Percentiles rank a stretch among this genome's conserved stretches.
These are phyloP conservation scores for Morpho achilles DNA, from an alignment of 2,888 invertebrate genomes.

Conservation along the genomic window DNA sequence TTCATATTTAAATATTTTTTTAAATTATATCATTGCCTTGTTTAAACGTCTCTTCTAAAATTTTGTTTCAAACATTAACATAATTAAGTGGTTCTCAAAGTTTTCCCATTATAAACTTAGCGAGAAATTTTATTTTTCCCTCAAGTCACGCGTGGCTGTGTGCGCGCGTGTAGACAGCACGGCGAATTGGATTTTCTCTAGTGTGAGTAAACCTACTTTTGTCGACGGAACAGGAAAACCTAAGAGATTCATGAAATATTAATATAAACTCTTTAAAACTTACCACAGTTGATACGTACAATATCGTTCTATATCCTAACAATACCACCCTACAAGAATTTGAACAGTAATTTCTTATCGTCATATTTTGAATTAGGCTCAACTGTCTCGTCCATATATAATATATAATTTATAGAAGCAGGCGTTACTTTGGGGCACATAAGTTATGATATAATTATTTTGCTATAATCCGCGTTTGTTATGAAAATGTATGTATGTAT, in stretches of 20 bases:
- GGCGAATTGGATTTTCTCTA: slow-evolving; percentile 75
- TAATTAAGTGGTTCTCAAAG: slow-evolving; percentile 80
- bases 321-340: slow-evolving; percentile 31
- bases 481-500: too few relatives aligned
- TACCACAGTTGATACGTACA: slow-evolving; percentile 6
- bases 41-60: slow-evolving; percentile 76
- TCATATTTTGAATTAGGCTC: too few relatives aligned
- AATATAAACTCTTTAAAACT: slow-evolving; percentile 44
- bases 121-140: slow-evolving; percentile 80
- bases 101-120: slow-evolving; percentile 80
- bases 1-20: slow-evolving; percentile 35
- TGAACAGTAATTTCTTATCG: too few relatives aligned
- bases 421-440: too few relatives aligned
- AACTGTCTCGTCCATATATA: too few relatives aligned
- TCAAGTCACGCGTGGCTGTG: slow-evolving; percentile 72
- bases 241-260: slow-evolving; percentile 73
- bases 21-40: slow-evolving; percentile 69
- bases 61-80: slow-evolving; percentile 80
- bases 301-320: slow-evolving; percentile 37
- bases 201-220: slow-evolving; percentile 78
- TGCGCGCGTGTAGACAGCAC: slow-evolving; percentile 66
- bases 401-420: too few relatives aligned
- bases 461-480: too few relatives aligned
- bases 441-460: too few relatives aligned
- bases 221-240: slow-evolving; percentile 71